phyloP scores from a whole-genome alignment of 2,888 invertebrate species.

The Noctua pronuba region DNA sequence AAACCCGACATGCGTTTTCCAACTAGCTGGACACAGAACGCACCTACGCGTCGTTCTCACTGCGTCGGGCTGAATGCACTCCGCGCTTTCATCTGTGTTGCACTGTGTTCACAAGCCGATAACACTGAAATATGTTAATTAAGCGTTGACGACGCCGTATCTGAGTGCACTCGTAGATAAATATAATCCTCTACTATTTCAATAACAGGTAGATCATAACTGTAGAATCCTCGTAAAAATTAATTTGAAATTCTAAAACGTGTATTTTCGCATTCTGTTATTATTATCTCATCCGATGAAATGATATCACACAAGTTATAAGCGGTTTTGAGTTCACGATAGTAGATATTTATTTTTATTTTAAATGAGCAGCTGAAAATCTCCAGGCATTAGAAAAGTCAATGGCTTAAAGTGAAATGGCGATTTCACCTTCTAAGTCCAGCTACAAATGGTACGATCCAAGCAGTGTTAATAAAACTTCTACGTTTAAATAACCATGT shows the following conservation, averaged over 20 bases:
- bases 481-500: slow-evolving; percentile 45
- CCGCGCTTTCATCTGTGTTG: slow-evolving; percentile 33
- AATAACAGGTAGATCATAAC: slow-evolving; percentile 43
- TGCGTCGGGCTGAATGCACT: slow-evolving; percentile 12
- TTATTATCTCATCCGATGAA: slow-evolving; percentile 27
- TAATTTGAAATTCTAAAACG: slow-evolving; percentile 31
- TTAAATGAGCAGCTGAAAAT: slow-evolving; percentile 1
- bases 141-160: slow-evolving; percentile 62
- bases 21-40: slow-evolving; percentile 53
- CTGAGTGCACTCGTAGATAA: slow-evolving; percentile 62
- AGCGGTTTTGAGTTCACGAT: neutral
- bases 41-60: slow-evolving; percentile 36
- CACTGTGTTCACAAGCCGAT: slow-evolving; percentile 44
- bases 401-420: slow-evolving; percentile 14
- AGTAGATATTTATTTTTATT: slow-evolving; percentile 1
- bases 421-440: slow-evolving; percentile 16
- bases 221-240: slow-evolving; percentile 33
- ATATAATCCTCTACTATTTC: slow-evolving; percentile 50
- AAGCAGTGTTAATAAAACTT: slow-evolving; percentile 52
- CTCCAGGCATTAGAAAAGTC: neutral
- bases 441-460: slow-evolving; percentile 41
- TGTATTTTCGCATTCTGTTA: slow-evolving; percentile 38
- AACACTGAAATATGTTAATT: slow-evolving; percentile 67
- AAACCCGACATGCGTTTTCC: slow-evolving; percentile 64
- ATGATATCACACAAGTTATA: slow-evolving; percentile 15